These are phyloP conservation scores for Sphenodon punctatus DNA, from an alignment of 2,797 vertebrate genomes.

Conservation along the genomic window DNA sequence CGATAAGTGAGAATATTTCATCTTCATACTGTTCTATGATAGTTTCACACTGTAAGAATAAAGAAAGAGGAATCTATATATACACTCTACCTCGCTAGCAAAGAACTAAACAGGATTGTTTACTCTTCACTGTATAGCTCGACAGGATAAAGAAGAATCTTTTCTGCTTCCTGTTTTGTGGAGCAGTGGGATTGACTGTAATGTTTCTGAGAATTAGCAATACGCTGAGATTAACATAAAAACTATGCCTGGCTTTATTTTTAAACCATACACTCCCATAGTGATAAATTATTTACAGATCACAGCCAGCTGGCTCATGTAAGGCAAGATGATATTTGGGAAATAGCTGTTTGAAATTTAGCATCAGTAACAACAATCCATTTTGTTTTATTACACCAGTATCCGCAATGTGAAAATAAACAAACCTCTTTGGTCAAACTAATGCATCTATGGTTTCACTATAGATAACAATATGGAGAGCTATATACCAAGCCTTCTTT, in stretches of 20 bases:
- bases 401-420: slow-evolving; percentile 7
- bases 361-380: slow-evolving; percentile 40
- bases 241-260: slow-evolving; percentile 37
- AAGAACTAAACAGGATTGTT: slow-evolving; percentile 1
- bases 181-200: slow-evolving; percentile 58
- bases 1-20: slow-evolving; percentile 84
- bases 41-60: slow-evolving; percentile 82
- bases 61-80: slow-evolving; percentile 25
- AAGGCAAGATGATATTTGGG: background rate
- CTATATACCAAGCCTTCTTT: background rate
- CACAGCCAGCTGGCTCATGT: background rate
- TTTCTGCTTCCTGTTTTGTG: slow-evolving; percentile 69
- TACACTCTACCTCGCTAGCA: background rate
- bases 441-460: background rate
- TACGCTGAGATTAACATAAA: slow-evolving; percentile 35
- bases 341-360: slow-evolving; percentile 12
- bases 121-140: slow-evolving; percentile 54
- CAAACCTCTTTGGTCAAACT: background rate
- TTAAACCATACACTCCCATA: background rate
- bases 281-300: background rate
- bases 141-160: slow-evolving; percentile 44
- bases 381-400: slow-evolving; percentile 28
- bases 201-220: slow-evolving; percentile 15
- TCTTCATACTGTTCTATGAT: slow-evolving; percentile 90
- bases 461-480: background rate